A percentile compares a stretch with the other conserved stretches of the same genome.
Evolutionary conservation across 2,113 vertebrate genomes (phyloP).

Genomic region (Monarcha castaneiventris): DNA sequence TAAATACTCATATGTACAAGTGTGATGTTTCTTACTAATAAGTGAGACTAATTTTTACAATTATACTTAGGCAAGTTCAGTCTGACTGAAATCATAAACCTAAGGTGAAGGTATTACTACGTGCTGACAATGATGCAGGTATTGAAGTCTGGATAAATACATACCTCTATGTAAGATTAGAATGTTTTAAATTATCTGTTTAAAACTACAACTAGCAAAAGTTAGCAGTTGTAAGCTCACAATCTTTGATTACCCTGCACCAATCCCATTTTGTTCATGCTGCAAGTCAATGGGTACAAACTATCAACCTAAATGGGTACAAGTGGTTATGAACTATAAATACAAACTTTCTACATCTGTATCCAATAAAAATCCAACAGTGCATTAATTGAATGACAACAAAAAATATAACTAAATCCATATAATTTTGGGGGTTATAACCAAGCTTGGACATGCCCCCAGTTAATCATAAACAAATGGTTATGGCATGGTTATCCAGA

Average conservation of each 20-base stretch:
- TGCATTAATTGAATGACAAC: background rate
- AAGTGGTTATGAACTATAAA: background rate
- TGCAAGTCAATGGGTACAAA: background rate
- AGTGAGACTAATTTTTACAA: background rate
- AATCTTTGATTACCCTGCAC: background rate
- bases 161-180: background rate
- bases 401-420: background rate
- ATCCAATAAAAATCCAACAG: background rate
- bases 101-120: background rate
- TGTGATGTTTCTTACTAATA: background rate
- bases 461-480: constrained; percentile 85
- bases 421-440: constrained; percentile 83
- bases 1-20: background rate
- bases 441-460: constrained; percentile 80
- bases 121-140: background rate
- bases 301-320: background rate
- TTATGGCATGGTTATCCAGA: constrained; percentile 67
- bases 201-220: background rate
- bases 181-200: background rate
- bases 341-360: background rate
- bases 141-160: background rate
- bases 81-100: background rate
- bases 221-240: background rate
- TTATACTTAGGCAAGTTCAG: background rate
- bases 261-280: background rate